phyloP scores from a whole-genome alignment of 2,888 invertebrate species.

The Eupithecia exiguata region DNA sequence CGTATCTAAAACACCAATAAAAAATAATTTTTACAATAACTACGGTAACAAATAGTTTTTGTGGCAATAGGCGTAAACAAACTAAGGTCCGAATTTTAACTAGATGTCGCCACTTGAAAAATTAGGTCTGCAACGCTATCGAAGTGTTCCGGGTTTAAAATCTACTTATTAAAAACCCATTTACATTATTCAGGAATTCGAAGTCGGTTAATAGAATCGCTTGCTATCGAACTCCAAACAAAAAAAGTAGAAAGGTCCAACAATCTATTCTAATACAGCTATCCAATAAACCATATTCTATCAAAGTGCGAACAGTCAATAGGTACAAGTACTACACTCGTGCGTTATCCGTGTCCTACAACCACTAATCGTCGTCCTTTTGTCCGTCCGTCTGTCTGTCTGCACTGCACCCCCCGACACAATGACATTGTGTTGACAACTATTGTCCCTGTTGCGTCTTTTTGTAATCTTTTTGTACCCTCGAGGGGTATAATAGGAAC shows the following conservation, averaged over 20 bases:
- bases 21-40: too few relatives aligned
- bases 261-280: constrained; percentile 27
- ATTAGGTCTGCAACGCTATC: too few relatives aligned
- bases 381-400: constrained; percentile 57
- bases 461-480: constrained; percentile 30
- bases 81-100: too few relatives aligned
- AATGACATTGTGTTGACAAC: constrained; percentile 69
- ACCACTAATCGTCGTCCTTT: constrained; percentile 65
- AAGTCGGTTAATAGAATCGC: too few relatives aligned
- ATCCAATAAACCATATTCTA: constrained; percentile 32
- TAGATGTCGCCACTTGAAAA: too few relatives aligned
- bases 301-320: constrained; percentile 30
- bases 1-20: too few relatives aligned
- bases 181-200: too few relatives aligned
- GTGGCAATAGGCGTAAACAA: too few relatives aligned
- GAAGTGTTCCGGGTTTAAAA: too few relatives aligned
- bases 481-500: constrained; percentile 6
- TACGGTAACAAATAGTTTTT: too few relatives aligned
- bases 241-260: background rate
- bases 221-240: background rate
- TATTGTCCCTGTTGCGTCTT: constrained; percentile 58
- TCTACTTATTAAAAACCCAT: too few relatives aligned
- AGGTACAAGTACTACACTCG: constrained; percentile 40
- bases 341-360: constrained; percentile 24
- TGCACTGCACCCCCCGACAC: constrained; percentile 52